These are phyloP conservation scores for human DNA, from an alignment of 2,113 vertebrate species.

Conservation along the genomic window DNA sequence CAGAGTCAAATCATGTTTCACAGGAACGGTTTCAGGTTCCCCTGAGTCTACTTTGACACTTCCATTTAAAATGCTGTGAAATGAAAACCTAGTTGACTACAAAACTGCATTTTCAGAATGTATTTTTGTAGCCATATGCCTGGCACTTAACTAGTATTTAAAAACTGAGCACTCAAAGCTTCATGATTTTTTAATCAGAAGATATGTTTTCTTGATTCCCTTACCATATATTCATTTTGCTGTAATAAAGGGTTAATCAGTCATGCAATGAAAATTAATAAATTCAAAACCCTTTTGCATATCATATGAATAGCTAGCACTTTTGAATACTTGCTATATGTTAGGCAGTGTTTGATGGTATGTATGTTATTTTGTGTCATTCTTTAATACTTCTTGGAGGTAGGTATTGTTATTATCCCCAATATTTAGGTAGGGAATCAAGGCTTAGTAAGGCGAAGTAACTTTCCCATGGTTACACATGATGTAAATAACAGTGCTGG, in stretches of 20 bases:
- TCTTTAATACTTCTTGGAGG: not conserved
- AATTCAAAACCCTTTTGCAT: constrained; percentile 15
- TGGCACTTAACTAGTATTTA: constrained; percentile 34
- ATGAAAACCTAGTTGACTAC: not conserved
- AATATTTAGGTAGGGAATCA: not conserved
- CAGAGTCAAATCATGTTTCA: constrained; percentile 53
- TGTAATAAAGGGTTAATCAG: not conserved
- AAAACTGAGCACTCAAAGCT: not conserved
- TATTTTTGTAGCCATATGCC: not conserved
- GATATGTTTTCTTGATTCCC: constrained; percentile 1
- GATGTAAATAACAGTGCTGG: not conserved
- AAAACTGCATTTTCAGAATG: constrained; percentile 7
- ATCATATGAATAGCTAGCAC: not conserved
- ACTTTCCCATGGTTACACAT: not conserved
- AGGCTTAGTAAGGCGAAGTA: not conserved
- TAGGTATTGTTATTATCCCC: not conserved
- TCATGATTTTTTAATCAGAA: constrained; percentile 28
- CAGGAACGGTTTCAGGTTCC: not conserved
- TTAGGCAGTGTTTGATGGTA: not conserved
- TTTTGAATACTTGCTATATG: not conserved
- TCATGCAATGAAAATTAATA: constrained; percentile 1
- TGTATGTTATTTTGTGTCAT: not conserved
- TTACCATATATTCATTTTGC: constrained; percentile 7
- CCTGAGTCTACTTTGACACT: constrained; percentile 8
- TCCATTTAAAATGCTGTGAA: constrained; percentile 32